Percentiles rank a stretch among this genome's conserved stretches.
phyloP scores from a whole-genome alignment of 2,797 vertebrate species.

The Enteromius argenteus region DNA sequence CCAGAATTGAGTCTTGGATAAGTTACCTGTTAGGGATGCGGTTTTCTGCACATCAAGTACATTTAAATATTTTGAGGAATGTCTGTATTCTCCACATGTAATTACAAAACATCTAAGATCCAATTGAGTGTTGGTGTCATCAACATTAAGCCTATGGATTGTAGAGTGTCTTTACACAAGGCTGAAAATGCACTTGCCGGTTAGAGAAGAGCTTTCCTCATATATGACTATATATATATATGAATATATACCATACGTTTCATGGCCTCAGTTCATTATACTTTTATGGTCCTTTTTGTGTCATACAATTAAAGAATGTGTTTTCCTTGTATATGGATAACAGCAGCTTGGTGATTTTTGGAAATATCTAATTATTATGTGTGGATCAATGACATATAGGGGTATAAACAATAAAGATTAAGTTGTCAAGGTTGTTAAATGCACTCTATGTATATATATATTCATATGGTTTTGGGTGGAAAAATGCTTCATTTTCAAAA shows the following conservation, averaged over 20 bases:
- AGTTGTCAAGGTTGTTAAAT: not conserved
- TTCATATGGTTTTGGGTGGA: not conserved
- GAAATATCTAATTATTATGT: not conserved
- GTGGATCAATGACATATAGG: not conserved
- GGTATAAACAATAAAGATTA: no score
- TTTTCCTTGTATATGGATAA: not conserved
- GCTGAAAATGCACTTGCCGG: not conserved
- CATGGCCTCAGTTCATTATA: not conserved
- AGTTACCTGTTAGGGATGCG: not conserved
- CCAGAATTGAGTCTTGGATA: not conserved
- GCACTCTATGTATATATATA: not conserved
- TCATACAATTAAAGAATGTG: not conserved
- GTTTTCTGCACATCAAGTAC: not conserved
- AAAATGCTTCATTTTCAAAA: no score
- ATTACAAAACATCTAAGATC: not conserved
- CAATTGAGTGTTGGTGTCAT: not conserved
- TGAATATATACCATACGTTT: not conserved
- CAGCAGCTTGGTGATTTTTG: not conserved
- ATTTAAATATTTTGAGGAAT: not conserved
- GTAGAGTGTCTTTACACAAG: not conserved
- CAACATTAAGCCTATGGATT: not conserved
- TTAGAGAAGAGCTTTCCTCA: not conserved
- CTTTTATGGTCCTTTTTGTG: not conserved
- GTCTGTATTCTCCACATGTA: not conserved
- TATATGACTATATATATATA: not conserved